Base-by-base conservation (phyloP, 2,888 invertebrate genomes). In the Ophion ellenae region DNA sequence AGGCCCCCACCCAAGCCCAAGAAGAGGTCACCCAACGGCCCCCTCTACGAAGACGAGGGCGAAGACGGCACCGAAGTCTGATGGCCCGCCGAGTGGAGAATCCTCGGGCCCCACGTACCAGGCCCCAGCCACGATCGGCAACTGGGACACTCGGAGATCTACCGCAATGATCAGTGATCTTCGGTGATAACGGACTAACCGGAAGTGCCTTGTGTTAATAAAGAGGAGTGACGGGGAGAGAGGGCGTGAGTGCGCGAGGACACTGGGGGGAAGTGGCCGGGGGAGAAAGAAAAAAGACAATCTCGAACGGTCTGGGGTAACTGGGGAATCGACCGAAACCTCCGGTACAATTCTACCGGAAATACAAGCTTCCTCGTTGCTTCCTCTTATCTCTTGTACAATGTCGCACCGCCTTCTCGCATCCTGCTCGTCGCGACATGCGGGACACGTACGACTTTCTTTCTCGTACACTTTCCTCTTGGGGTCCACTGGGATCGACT, bases 51-150 rank as follows among this genome's bases (percentile, higher is more conserved):
- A 93, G 98, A 98, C 93, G 98, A 98, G 94, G 97, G 97, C 45
- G 98, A 98, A 92, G 97, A 98, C 90, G 98, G 98, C 88, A 98
- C 98, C 90, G 98, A 98, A 95, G 98, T 98, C 95, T 97, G 96
- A 95, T 95, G 94, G 91, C 89, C 89, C 85, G 83, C 86, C 71
- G 78, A 63, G 36, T 73, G 90, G 93, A 92, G 93, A 93, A 94
- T 89, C 91, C 90, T 91, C 92, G 93, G 92, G 93, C 93, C 91
- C 91, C 69, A 83, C 64, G 20, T 10, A 24, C 0, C 20, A 20
- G 59, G 20, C 10, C 9, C 40, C 40, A 40, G 40, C 40, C 40
- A 5, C 40, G 40, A 7, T 40, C 40, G 40, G 40, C 53, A 92
- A 91, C 89, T 93, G 93, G 91, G 92, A 24, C 24, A 36, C 5